Base-by-base conservation (phyloP, 2,113 vertebrate genomes). In the Amphilophus citrinellus region DNA sequence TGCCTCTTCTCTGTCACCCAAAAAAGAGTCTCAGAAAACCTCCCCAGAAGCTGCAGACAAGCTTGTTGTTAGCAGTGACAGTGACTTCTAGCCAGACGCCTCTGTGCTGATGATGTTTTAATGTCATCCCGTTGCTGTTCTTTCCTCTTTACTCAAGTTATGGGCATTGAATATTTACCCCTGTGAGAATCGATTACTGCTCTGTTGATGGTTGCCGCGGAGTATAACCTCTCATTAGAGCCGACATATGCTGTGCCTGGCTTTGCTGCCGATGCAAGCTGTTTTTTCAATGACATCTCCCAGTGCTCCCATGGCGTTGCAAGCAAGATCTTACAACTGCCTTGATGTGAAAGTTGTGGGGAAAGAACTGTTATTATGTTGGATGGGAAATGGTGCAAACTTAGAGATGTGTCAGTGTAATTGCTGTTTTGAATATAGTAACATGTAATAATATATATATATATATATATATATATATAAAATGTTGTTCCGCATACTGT, bases 41-140 rank as follows among this genome's bases (percentile, higher is more conserved):
- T 91, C 87, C 79, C 86, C 93, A 56, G 32, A 77, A 89, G 78
- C 80, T 79, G 84, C 76, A 80, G 79, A 89, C 80, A 84, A 62
- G 32, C 81, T 62, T 30, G 22, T 47, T 86, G 80, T 83, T 60
- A 77, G 39, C 20, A 56, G 60, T 80, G 77, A 85, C 68, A 93
- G 91, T 93, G 95, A 93, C 92, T 92, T 9, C 86, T 93, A 94
- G 94, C 94, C 92, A 95, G 93, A 93, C 94, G 89, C 91, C 90
- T 88, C 14, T 1, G 76, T 17, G 42, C 30, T 93, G 91, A 91
- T 90, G 95, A 89, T 90, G 91, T 65, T 90, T 93, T 95, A 96
- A 96, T 95, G 94, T 84, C 86, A 92, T 88, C 93, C 88, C 62
- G 82, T 88, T 77, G 73, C 85, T 11, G 22, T 75, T 84, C 35